Base-by-base conservation (phyloP, 2,797 vertebrate genomes). In the Lithobates pipiens region DNA sequence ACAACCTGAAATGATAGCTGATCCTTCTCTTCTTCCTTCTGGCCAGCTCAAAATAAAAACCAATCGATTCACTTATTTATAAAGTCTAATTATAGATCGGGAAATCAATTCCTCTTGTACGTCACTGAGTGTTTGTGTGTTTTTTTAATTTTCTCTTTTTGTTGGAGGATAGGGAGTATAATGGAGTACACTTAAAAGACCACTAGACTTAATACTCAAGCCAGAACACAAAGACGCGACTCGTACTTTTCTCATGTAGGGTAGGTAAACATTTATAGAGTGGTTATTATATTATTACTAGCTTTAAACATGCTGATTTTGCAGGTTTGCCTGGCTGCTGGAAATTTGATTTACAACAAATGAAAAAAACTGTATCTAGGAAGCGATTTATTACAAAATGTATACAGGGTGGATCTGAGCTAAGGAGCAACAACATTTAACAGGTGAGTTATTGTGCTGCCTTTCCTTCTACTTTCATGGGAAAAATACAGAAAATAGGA, bases 21-120 rank as follows among this genome's bases (percentile, higher is more conserved):
- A 39, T 72, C 46, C 50, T 63, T 16, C 10, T 68, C 50, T 57
- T 70, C 44, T 80, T 80, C 44, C 67, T 81, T 34, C 32, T 57
- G 79, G 69, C 69, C 69, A 46, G 57, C 50, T 71, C 23, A 25
- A 72, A 81, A 72, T 54, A 72, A 34, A 63, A 27, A 34, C n/a
- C 23, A 15, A 61, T 61, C 79, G 54, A 61, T 46, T 50, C 34
- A 72, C 50, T 61, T 27, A 61, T 81, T 81, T 81, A 61, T 81
- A 81, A 36, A 70, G 16, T 72, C 69, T 81, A 81, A 81, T 81
- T 81, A 81, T 81, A 81, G 79, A 57, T 57, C 9, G 39, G 42
- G 32, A 63, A 72, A 70, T 72, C 69, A 72, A 61, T 61, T 54
- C 32, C 54, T 42, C 34, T 34, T 39, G 46, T 61, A 72, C 69